Evolutionary conservation across 53 echinoderm and acorn worm genomes (phyloP), one percentile per base, ranked within the genome.

Genomic region (Hippasteria phrygiana): DNA sequence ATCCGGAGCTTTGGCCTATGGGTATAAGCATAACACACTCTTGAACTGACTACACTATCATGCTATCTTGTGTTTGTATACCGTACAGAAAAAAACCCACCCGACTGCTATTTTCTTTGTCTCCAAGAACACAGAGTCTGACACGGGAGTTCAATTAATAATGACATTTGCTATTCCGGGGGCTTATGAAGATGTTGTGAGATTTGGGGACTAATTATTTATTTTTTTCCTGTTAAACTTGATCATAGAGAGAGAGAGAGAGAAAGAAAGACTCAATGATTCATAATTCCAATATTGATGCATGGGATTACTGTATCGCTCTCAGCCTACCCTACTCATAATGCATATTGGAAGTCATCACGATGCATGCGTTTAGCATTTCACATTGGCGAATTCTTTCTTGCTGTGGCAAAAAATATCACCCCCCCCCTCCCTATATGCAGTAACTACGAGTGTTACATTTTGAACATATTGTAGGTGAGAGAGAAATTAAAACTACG

Each of bases 41-140:
- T 14, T 62, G 50, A 63, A 16, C 63, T 8, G 43, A 41, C 31
- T 41, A 51, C 85, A 85, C 71, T n/a, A 85, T 85, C 85, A 33
- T 37, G 28, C 71, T 70, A 70, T 83, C 84, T 69, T 71, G 24
- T 70, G 70, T 51, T 85, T 70, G 51, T 85, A 20, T 38, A 85
- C 7, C 24, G 85, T 18, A 78, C 64, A 85, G 71, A 85, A 37
- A 16, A 26, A 9, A 1, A 24, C 22, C 7, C 2, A 11, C 4
- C n/a, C 33, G 35, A 33, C 43, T 45, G 81, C 39, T 65, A 36
- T 71, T 50, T 70, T 34, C 51, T 85, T 47, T 85, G 50, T 78
- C 55, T 28, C 41, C 43, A 17, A 7, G 6, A 70, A 38, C 16
- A 4, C 48, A 42, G 14, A 7, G 14, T 36, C 27, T 8, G 70